Evolutionary conservation across 2,113 vertebrate genomes (phyloP).

Genomic region (human (Homo sapiens)): DNA sequence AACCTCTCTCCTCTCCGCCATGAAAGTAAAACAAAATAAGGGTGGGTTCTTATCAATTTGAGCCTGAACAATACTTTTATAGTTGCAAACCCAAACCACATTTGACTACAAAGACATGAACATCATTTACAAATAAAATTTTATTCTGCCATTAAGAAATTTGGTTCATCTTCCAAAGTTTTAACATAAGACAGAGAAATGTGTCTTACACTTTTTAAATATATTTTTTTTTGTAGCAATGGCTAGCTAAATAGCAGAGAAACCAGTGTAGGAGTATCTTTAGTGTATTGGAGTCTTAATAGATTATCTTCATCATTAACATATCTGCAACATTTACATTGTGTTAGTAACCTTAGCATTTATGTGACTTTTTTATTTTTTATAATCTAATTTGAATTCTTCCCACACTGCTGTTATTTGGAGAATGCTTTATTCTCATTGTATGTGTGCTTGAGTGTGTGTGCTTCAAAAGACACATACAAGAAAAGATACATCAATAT

Average conservation of each 20-base stretch:
- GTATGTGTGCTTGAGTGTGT: background rate
- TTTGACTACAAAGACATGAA: background rate
- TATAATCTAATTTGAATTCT: slow-evolving; percentile 61
- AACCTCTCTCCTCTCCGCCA: background rate
- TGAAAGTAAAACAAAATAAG: slow-evolving; percentile 3
- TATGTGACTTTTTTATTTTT: background rate
- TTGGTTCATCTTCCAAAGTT: background rate
- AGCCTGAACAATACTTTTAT: background rate
- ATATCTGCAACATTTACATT: slow-evolving; percentile 32
- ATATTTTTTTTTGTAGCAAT: background rate
- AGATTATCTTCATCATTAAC: background rate
- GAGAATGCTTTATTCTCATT: slow-evolving; percentile 64
- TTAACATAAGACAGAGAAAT: background rate
- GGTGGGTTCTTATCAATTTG: background rate
- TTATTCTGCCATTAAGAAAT: slow-evolving; percentile 1
- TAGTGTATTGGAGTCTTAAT: background rate
- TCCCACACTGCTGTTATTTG: slow-evolving; percentile 2
- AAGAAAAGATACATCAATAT: slow-evolving; percentile 46
- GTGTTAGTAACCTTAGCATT: background rate
- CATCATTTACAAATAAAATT: background rate
- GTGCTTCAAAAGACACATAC: slow-evolving; percentile 42
- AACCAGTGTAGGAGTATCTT: background rate
- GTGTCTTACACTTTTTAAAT: background rate
- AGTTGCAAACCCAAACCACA: background rate
- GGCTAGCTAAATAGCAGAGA: background rate